Evolutionary conservation across 2,888 invertebrate species (phyloP), one percentile per base, ranked within the genome.

Genomic region (Carcina quercana): DNA sequence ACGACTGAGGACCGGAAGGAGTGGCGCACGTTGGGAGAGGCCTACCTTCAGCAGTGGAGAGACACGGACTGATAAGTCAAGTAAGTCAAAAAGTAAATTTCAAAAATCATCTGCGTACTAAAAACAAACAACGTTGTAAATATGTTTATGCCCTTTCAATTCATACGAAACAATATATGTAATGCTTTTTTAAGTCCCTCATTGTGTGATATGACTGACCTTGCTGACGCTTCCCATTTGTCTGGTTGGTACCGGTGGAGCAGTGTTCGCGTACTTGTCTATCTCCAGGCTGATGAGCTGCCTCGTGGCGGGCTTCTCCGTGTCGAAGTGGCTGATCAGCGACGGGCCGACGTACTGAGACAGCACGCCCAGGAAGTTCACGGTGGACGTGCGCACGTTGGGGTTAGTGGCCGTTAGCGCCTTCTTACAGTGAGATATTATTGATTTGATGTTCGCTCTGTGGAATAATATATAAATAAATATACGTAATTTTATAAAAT

Each of bases 221-320:
- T 80, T 80, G 38, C 61, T 71, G 25, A 84, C 64, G 2, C 21
- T n/a, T 4, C 70, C 73, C 11, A 85, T 43, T 34, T 92, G 92
- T 48, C 92, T 78, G 0, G 86, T 88, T 0, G 94, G 92, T n/a
- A 87, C 84, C 0, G 94, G 94, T 0, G 94, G 91, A 36, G 88
- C 88, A 49, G 91, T 88, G 13, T 91, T 93, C 2, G 87, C 86
- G 48, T 91, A 87, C 65, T 95, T 96, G 37, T 94, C 94, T 52
- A 95, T 88, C 63, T 96, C 96, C 12, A 91, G 86, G 61, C 93
- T 92, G 37, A 97, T 94, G 62, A 93, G 91, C 48, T 94, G 93
- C 26, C 91, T 87, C 1, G 96, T 76, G 0, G 93, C 90, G 0
- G 94, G 88, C 57, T 96, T 97, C 65, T 97, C 97, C 43, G 87